Conservation (phyloP, 53 echinoderm and acorn worm genomes). For the Patiria pectinifera region DNA sequence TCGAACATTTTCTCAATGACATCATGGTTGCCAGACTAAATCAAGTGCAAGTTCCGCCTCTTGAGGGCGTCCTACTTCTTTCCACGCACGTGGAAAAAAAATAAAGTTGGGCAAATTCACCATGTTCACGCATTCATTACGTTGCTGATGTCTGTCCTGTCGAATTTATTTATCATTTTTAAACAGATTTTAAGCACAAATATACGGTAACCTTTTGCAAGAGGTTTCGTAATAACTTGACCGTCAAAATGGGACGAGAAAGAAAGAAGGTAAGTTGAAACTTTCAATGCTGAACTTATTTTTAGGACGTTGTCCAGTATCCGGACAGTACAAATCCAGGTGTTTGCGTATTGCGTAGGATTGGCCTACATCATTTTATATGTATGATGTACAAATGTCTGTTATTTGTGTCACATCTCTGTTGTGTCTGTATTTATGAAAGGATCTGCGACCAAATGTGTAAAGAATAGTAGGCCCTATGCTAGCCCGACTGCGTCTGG, state of each 20-base stretch:
- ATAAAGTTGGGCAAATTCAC: not conserved
- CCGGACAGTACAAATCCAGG: not conserved
- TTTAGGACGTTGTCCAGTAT: not conserved
- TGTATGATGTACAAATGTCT: too few relatives aligned
- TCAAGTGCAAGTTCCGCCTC: not conserved
- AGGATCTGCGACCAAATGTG: not conserved
- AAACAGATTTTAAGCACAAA: not conserved
- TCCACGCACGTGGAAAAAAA: not conserved
- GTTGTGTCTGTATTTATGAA: not conserved
- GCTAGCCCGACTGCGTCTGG: too few relatives aligned
- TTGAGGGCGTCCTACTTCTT: slow-evolving; percentile 19
- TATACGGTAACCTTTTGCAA: not conserved
- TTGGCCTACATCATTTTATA: too few relatives aligned
- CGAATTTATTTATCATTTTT: too few relatives aligned
- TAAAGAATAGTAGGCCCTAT: too few relatives aligned
- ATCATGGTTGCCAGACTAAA: slow-evolving; percentile 22
- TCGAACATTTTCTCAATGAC: not conserved
- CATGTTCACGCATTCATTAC: too few relatives aligned
- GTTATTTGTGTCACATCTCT: too few relatives aligned
- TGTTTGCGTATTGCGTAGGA: too few relatives aligned
- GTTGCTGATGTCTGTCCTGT: too few relatives aligned
- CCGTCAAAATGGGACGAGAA: slow-evolving; percentile 57
- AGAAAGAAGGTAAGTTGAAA: slow-evolving; percentile 60
- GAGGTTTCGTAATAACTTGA: not conserved
- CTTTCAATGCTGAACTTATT: not conserved